Evolutionary conservation across 2,113 vertebrate genomes (phyloP).

Genomic region (Catharus fuscescens): DNA sequence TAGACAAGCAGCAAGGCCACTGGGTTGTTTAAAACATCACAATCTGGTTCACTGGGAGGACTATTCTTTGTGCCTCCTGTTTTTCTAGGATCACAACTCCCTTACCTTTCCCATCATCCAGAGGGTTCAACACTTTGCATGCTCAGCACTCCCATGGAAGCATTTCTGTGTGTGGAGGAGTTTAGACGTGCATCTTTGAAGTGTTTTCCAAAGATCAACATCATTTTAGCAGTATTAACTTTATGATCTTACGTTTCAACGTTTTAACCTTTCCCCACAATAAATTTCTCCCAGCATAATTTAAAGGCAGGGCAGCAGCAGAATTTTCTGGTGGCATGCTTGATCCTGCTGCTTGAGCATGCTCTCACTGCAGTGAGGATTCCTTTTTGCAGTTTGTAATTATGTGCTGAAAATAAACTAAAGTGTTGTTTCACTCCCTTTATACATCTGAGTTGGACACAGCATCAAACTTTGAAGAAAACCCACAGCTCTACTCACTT

Average conservation of each 20-base stretch:
- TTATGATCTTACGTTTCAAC: background rate
- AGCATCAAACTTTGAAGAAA: conserved; percentile 44
- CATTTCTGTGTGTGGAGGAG: background rate
- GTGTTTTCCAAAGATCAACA: conserved; percentile 24
- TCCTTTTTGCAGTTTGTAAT: conserved; percentile 41
- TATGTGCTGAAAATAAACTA: conserved; percentile 48
- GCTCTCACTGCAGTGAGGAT: background rate
- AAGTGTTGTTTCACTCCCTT: conserved; percentile 32
- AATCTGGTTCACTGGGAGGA: background rate
- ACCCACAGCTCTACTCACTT: background rate
- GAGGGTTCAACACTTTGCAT: background rate
- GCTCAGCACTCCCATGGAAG: background rate
- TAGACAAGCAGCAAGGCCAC: background rate
- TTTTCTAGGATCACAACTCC: background rate
- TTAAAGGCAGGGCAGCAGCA: background rate
- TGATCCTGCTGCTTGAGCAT: conserved; percentile 25
- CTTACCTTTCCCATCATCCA: background rate
- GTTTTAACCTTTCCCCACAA: background rate
- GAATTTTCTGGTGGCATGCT: conserved; percentile 40
- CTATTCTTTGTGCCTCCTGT: background rate
- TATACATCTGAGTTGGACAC: background rate
- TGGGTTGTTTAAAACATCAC: background rate
- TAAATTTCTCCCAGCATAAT: conserved; percentile 4
- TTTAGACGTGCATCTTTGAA: conserved; percentile 24
- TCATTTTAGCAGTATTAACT: background rate